Base-by-base conservation (phyloP, 2,113 vertebrate genomes). In the Pollimyrus isidori region DNA sequence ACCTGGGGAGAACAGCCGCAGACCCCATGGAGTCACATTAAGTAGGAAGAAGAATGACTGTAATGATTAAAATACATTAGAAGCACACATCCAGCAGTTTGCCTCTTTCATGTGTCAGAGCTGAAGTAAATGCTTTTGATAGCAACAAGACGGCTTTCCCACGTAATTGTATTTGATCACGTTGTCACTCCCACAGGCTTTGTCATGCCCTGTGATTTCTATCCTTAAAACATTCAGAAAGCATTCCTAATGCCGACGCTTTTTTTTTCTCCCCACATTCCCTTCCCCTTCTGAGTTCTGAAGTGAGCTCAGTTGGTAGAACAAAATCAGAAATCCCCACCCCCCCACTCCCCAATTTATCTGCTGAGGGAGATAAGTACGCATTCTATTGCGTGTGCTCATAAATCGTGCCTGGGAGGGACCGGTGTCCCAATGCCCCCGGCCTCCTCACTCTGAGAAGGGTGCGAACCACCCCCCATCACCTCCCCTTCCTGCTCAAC, bases 131-230 rank as follows among this genome's bases (percentile, higher is more conserved):
- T 89, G 89, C 89, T 91, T 94, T 93, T 94, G 93, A 94, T 91
- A 89, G 90, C 91, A 95, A 93, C 93, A 92, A 93, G 93, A 91
- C 92, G 92, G 89, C 91, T 91, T 90, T 92, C 92, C 93, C 93
- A 93, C 94, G 92, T 94, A 94, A 95, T 95, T 94, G 94, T 91
- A 93, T 91, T 92, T 94, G 93, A 95, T 94, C 93, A 91, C 92
- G 93, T 94, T 94, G 93, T 94, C 92, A 94, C 93, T 94, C 94
- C 93, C 93, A 93, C 94, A 88, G 92, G 90, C 87, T 89, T 91
- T 91, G 92, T 91, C 92, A 92, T 90, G 90, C 91, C 90, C 91
- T 88, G 56, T 73, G 90, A 91, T 91, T 91, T 84, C 76, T 89
- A 91, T 89, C 92, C 93, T 94, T 45, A 45, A 89, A 88, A 82